Conservation (phyloP, 2,888 invertebrate genomes). For the Agriotes lineatus region DNA sequence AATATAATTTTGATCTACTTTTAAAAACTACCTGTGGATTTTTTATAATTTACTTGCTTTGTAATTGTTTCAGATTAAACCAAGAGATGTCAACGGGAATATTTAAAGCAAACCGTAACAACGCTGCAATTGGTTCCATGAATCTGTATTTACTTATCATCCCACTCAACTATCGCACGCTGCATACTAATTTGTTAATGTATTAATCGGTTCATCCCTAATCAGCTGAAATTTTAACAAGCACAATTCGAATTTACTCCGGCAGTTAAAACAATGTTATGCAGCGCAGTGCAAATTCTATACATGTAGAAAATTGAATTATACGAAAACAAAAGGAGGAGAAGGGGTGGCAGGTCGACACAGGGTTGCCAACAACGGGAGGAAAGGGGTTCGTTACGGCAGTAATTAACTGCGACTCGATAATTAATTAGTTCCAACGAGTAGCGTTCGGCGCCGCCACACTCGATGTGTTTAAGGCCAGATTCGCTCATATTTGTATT, state of each 20-base stretch:
- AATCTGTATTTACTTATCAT: no score
- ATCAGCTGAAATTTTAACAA: conserved; percentile 22
- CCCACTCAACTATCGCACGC: no score
- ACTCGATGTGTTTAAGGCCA: conserved; percentile 50
- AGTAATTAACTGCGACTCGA: conserved; percentile 66
- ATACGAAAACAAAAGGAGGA: conserved; percentile 60
- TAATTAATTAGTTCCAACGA: conserved; percentile 66
- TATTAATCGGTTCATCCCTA: not conserved
- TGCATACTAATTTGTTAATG: no score
- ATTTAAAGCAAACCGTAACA: no score
- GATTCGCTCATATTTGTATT: conserved; percentile 48
- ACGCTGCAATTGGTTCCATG: no score
- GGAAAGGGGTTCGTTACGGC: conserved; percentile 61
- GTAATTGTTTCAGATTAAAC: no score
- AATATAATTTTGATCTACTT: no score
- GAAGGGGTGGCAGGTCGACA: conserved; percentile 51
- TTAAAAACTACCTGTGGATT: no score
- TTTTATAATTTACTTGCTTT: no score
- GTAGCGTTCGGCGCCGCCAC: conserved; percentile 61
- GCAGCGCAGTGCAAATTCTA: conserved; percentile 49
- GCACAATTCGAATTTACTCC: conserved; percentile 33
- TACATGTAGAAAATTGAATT: conserved; percentile 64
- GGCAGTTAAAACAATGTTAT: conserved; percentile 43
- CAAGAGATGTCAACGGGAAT: no score
- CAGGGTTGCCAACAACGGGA: conserved; percentile 55